A percentile compares a stretch with the other conserved stretches of the same genome.
These are phyloP conservation scores for Rhizomys pruinosus DNA, from an alignment of 2,113 vertebrate species.

Conservation along the genomic window DNA sequence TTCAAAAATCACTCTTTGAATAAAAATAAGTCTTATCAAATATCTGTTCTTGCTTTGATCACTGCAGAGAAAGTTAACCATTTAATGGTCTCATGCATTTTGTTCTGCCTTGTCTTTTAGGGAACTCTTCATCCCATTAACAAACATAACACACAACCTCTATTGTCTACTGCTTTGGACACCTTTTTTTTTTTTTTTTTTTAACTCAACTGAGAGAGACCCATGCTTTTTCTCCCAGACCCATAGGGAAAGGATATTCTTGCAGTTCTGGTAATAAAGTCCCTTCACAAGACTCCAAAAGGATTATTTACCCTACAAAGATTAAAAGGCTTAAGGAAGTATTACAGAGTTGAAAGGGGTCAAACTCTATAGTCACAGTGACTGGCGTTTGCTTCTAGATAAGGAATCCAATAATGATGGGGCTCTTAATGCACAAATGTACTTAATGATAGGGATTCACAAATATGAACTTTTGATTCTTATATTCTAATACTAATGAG, in stretches of 20 bases:
- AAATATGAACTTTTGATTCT: background rate
- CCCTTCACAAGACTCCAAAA: background rate
- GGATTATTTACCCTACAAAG: background rate
- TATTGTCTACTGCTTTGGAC: background rate
- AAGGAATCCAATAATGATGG: too few relatives aligned
- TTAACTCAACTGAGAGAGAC: background rate
- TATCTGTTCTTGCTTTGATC: background rate
- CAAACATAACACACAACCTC: background rate
- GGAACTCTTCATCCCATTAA: background rate
- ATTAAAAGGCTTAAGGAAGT: background rate
- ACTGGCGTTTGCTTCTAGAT: background rate
- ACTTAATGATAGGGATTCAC: background rate
- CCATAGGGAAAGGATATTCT: background rate
- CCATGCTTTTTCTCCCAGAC: background rate
- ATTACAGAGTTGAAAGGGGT: background rate
- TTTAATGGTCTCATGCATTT: background rate
- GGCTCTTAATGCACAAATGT: background rate
- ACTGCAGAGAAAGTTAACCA: background rate
- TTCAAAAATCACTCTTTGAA: constrained; percentile 10
- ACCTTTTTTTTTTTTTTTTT: constrained; percentile 10
- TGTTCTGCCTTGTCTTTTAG: background rate
- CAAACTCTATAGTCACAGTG: background rate
- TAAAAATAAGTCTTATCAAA: background rate
- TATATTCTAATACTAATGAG: background rate
- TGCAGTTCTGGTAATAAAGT: background rate